Percentiles rank a stretch among this genome's conserved stretches.
phyloP scores from a whole-genome alignment of 2,888 invertebrate species.

The Ctenicera cuprea region DNA sequence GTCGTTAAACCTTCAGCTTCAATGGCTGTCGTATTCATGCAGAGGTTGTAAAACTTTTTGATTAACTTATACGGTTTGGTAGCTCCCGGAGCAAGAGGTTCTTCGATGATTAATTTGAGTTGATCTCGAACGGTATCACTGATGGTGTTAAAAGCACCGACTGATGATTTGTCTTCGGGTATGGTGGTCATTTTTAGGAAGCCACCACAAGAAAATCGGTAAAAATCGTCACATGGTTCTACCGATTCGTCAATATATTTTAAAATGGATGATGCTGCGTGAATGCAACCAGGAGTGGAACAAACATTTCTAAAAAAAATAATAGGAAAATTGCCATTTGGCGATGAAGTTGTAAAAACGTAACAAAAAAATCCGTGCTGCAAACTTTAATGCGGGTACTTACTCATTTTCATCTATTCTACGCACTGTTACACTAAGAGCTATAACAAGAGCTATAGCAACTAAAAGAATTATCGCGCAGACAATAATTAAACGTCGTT shows the following conservation, averaged over 20 bases:
- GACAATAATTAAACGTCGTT: constrained; percentile 78
- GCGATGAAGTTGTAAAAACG: neutral
- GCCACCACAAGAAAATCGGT: constrained; percentile 87
- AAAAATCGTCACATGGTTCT: constrained; percentile 89
- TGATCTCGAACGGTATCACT: constrained; percentile 85
- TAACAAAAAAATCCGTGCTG: too few species aligned
- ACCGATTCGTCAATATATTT: constrained; percentile 75
- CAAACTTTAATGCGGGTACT: too few species aligned
- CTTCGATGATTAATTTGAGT: constrained; percentile 81
- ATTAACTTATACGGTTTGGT: constrained; percentile 84
- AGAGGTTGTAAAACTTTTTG: constrained; percentile 88
- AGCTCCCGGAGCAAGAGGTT: constrained; percentile 77
- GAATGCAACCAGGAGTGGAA: constrained; percentile 85
- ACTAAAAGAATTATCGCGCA: constrained; percentile 69
- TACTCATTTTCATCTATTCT: constrained; percentile 60
- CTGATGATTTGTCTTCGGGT: constrained; percentile 86
- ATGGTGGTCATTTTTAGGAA: constrained; percentile 80
- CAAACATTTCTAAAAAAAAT: constrained; percentile 71
- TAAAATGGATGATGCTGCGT: constrained; percentile 84
- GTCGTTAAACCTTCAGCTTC: constrained; percentile 86
- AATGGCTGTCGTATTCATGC: constrained; percentile 90
- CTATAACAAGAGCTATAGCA: constrained; percentile 77
- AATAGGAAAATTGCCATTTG: too few species aligned
- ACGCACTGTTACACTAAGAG: constrained; percentile 76
- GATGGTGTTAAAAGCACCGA: constrained; percentile 85